These are phyloP conservation scores for Leptobrachium leishanense DNA, from an alignment of 2,113 vertebrate genomes.

Conservation along the genomic window DNA sequence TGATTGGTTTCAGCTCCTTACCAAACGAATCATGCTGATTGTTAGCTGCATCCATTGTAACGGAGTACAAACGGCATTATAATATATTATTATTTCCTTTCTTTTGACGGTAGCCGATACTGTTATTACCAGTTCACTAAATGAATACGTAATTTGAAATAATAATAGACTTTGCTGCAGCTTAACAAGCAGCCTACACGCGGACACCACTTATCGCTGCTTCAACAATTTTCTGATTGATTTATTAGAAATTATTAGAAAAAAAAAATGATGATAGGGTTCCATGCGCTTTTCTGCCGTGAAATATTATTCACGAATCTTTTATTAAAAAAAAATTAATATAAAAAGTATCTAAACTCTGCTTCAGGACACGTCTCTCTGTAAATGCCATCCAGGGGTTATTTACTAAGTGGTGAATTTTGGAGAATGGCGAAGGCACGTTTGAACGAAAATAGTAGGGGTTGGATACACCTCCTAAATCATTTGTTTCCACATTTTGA, in stretches of 20 bases:
- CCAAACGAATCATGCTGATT: conserved; percentile 18
- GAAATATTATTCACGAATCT: background rate
- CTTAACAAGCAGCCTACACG: conserved; percentile 42
- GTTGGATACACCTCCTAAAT: too few species aligned
- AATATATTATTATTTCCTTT: conserved; percentile 46
- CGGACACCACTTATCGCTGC: conserved; percentile 33
- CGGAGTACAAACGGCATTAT: conserved; percentile 35
- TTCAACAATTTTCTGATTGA: conserved; percentile 39
- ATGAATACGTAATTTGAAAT: conserved; percentile 37
- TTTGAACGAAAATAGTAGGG: too few species aligned
- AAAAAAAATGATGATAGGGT: conserved; percentile 27
- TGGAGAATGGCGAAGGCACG: too few species aligned
- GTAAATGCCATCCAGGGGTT: too few species aligned
- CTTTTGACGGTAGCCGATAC: conserved; percentile 36
- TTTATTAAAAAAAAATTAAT: background rate
- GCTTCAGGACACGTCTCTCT: too few species aligned
- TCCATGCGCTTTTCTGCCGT: background rate
- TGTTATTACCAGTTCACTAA: conserved; percentile 39
- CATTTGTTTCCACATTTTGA: too few species aligned
- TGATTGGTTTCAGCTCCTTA: background rate
- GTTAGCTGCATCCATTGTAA: conserved; percentile 36
- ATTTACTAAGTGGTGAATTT: too few species aligned
- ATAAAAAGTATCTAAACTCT: background rate
- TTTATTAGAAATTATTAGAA: conserved; percentile 44
- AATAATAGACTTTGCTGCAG: conserved; percentile 36